phyloP scores from a whole-genome alignment of 2,113 vertebrate species.

The Barbus barbus region DNA sequence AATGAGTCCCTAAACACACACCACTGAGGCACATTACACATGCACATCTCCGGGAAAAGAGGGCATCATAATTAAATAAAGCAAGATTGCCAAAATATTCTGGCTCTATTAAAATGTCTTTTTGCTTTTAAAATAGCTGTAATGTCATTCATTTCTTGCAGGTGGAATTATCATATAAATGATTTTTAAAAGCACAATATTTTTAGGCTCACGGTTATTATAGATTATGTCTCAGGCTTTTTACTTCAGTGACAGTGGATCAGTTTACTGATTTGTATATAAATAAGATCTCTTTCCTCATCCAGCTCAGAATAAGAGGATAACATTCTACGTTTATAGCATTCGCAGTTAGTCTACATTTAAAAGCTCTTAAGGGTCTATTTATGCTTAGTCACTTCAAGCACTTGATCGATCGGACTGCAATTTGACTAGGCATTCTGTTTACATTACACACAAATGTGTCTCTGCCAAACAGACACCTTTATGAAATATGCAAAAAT shows the following conservation, averaged over 20 bases:
- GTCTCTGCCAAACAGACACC: background rate
- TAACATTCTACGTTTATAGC: background rate
- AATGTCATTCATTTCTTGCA: slow-evolving; percentile 9
- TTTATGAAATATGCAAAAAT: background rate
- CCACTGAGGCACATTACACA: slow-evolving; percentile 5
- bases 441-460: background rate
- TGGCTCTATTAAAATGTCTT: background rate
- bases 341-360: too few species aligned
- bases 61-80: slow-evolving; percentile 38
- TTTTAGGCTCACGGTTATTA: background rate
- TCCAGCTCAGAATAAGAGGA: background rate
- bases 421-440: background rate
- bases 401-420: background rate
- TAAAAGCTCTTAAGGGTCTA: background rate
- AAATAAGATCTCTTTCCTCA: background rate
- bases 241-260: background rate
- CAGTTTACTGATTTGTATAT: slow-evolving; percentile 5
- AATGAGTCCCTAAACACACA: slow-evolving; percentile 34
- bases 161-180: background rate
- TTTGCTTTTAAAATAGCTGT: too few species aligned
- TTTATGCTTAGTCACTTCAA: slow-evolving; percentile 13
- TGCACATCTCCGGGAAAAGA: background rate
- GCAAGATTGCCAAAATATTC: slow-evolving; percentile 13
- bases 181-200: background rate
- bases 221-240: background rate